phyloP scores from a whole-genome alignment of 2,888 invertebrate species.

The Pheosia tremula region DNA sequence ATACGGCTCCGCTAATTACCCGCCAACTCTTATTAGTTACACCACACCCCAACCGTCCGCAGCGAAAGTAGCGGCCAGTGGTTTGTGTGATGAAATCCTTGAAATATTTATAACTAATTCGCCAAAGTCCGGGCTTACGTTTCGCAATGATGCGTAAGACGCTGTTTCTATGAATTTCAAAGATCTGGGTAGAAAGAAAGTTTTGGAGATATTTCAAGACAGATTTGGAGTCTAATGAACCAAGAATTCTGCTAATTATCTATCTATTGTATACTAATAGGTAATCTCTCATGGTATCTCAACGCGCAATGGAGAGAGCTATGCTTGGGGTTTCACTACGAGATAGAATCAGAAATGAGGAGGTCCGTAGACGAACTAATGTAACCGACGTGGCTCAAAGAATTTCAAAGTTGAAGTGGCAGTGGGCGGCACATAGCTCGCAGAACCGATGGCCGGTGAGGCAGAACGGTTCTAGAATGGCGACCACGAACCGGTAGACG shows the following conservation, averaged over 20 bases:
- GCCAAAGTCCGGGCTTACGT: neutral
- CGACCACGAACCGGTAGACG: too few species aligned
- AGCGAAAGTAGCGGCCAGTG: slow-evolving; percentile 46
- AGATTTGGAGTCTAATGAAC: neutral
- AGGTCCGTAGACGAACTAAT: too few species aligned
- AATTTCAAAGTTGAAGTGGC: too few species aligned
- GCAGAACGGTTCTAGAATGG: too few species aligned
- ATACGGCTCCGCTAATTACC: neutral
- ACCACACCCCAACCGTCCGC: neutral
- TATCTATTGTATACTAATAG: too few species aligned
- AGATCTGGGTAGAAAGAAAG: neutral
- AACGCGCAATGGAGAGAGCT: too few species aligned
- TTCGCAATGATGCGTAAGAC: neutral
- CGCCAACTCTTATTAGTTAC: neutral
- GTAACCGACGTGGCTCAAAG: too few species aligned
- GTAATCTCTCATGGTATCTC: too few species aligned
- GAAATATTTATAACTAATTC: slow-evolving; percentile 26
- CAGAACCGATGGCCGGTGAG: too few species aligned
- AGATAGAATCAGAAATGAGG: too few species aligned
- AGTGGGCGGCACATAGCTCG: too few species aligned
- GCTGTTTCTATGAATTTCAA: neutral
- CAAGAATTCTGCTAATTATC: neutral
- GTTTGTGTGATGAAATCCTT: slow-evolving; percentile 40
- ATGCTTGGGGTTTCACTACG: too few species aligned
- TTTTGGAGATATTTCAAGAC: neutral